Evolutionary conservation across 2,888 invertebrate species (phyloP).

Genomic region (Apotomis betuletana): DNA sequence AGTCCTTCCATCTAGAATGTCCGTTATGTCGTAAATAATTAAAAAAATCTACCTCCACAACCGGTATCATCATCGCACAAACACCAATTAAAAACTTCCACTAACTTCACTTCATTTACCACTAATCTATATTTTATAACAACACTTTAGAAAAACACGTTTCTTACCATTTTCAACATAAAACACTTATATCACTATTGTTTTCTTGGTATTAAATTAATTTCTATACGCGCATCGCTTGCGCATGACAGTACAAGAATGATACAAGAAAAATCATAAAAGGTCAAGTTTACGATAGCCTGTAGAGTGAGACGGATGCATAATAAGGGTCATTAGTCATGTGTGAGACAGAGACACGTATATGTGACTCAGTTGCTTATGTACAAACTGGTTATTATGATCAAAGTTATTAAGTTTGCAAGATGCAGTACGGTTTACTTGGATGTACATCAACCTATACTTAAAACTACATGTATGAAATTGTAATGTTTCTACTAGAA

Average conservation of each 20-base stretch:
- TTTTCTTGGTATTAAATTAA: constrained; percentile 48
- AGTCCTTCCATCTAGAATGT: constrained; percentile 21
- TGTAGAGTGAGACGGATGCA: constrained; percentile 51
- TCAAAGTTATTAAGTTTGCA: constrained; percentile 28
- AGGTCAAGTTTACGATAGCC: constrained; percentile 77
- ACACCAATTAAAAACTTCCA: constrained; percentile 28
- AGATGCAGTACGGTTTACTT: constrained; percentile 27
- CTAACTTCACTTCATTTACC: constrained; percentile 45
- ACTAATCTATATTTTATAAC: neutral
- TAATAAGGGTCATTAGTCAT: constrained; percentile 1
- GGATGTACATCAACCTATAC: neutral
- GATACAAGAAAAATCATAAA: constrained; percentile 61
- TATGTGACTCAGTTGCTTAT: constrained; percentile 12
- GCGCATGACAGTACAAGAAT: constrained; percentile 59
- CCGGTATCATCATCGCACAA: constrained; percentile 14
- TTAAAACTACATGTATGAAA: too few species aligned
- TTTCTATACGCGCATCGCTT: constrained; percentile 56
- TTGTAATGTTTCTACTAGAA: too few species aligned
- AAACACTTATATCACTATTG: constrained; percentile 48
- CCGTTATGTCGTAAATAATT: constrained; percentile 32
- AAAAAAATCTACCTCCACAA: constrained; percentile 35
- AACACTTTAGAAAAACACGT: constrained; percentile 49
- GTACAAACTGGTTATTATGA: constrained; percentile 41
- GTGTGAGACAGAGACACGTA: constrained; percentile 12
- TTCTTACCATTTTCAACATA: constrained; percentile 27